Percentiles rank a stretch among this genome's conserved stretches.
phyloP scores from a whole-genome alignment of 1,140 invertebrate species.

The Eurosta solidaginis region DNA sequence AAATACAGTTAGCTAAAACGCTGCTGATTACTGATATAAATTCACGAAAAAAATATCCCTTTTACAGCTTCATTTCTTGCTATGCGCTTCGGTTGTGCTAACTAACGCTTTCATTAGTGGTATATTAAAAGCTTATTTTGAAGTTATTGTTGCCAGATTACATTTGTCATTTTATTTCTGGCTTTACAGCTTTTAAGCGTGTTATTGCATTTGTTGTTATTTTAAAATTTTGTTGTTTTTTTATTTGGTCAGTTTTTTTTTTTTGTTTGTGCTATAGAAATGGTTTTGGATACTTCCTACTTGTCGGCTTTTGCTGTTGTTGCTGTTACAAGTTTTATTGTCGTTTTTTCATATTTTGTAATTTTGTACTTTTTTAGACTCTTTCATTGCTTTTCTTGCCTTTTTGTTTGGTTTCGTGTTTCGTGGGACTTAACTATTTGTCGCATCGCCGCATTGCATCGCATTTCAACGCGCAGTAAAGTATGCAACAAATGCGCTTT shows the following conservation, averaged over 20 bases:
- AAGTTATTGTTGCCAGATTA: background rate
- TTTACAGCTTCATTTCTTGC: background rate
- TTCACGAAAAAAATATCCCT: background rate
- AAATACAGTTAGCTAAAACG: too few species aligned
- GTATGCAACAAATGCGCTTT: slow-evolving; percentile 8
- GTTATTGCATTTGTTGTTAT: too few species aligned
- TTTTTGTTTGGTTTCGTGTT: too few species aligned
- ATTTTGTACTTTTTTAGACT: too few species aligned
- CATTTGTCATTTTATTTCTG: background rate
- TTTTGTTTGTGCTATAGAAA: too few species aligned
- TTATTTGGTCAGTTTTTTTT: background rate
- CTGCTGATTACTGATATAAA: background rate
- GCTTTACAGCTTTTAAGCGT: too few species aligned
- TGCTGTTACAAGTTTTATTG: background rate
- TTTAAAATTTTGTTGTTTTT: background rate
- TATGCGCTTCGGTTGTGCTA: background rate
- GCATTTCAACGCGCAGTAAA: background rate
- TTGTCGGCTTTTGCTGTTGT: background rate
- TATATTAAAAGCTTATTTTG: background rate
- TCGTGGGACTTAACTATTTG: too few species aligned
- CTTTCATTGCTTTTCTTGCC: too few species aligned
- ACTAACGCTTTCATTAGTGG: background rate
- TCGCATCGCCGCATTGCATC: too few species aligned
- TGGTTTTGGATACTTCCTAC: background rate
- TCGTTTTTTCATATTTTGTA: too few species aligned